Base-by-base conservation (phyloP, 1,140 invertebrate species). In the Cyphomyrmex costatus region DNA sequence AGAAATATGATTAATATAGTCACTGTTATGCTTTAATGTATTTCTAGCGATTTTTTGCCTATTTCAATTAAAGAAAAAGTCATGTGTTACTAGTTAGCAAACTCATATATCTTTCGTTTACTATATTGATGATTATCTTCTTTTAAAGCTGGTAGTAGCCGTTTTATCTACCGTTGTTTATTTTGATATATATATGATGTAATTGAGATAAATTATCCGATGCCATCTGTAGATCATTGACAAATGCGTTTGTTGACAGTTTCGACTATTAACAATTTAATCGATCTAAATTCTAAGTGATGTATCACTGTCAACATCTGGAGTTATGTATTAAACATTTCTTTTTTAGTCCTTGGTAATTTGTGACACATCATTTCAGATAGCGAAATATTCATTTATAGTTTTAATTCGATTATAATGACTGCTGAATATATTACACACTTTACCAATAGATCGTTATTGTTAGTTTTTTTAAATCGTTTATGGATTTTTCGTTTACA, bases 1-100 rank as follows among this genome's bases (percentile, higher is more conserved):
- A 91, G 61, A 91, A 90, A 90, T 91, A 92, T 89, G 80, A 91
- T 89, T 92, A 91, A 92, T 92, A 91, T 92, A 93, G 92, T 93
- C 92, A 93, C 90, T 93, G 92, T 93, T 93, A 93, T 93, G 92
- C 92, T 93, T 93, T 93, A 92, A 93, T 93, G 89, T 93, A 93
- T 92, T 92, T 93, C 88, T 93, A 93, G 92, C 91, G 70, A 92
- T 92, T 93, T 92, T 93, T 91, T 88, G 92, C 90, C 87, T 93
- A 92, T 76, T 92, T 92, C 86, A 87, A 92, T 93, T 92, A 91
- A 93, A 91, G 74, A 89, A 89, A 82, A 88, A 92, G 91, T 86
- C 83, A 92, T 92, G 89, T 92, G 90, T 92, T 92, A 92, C 87
- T 92, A 92, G 91, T 91, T 92, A 91, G 88, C 90, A 89, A 85